Evolutionary conservation across 2,113 vertebrate species (phyloP), one percentile per base, ranked within the genome.

Genomic region (Corythornis madagascariensis): DNA sequence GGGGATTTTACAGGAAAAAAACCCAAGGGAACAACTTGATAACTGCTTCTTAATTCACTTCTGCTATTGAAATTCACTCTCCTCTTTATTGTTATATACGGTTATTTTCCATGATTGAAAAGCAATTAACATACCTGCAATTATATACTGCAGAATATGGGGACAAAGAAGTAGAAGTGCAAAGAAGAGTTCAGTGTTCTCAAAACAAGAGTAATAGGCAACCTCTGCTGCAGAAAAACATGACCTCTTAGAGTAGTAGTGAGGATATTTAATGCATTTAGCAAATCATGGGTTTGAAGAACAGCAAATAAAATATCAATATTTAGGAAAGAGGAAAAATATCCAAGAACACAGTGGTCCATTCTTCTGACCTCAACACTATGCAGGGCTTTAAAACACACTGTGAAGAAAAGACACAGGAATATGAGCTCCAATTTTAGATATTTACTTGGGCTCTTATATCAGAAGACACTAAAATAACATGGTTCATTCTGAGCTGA

Each of bases 391-490:
- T 71, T 56, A 71, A 83, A 83, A 70, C 4, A 47, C 10, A 28
- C 17, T 72, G 74, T 35, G 21, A 73, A 73, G 17, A 88, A 0
- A 1, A 55, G 28, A 66, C 9, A 8, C 0, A 0, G 13, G 64
- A 71, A 70, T 8, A 6, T 26, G 16, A 38, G 52, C 14, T 86
- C 75, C 59, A 73, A 5, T 48, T 33, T 67, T 16, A 40, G 31
- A 63, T 16, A 81, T 88, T 76, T 66, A 38, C 3, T 10, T 43
- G 19, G 47, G 66, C 7, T 10, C 22, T 66, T 52, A 8, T 8
- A 56, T 2, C 35, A 40, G 18, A 88, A 60, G 53, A 31, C 6
- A 79, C 15, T 75, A 64, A 92, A 74, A 20, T 21, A 83, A 76
- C 9, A 19, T 2, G 7, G 25, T 76, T 75, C 2, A 2, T 59